Evolutionary conservation across 2,888 invertebrate species (phyloP).

Genomic region (Coenonympha arcania): DNA sequence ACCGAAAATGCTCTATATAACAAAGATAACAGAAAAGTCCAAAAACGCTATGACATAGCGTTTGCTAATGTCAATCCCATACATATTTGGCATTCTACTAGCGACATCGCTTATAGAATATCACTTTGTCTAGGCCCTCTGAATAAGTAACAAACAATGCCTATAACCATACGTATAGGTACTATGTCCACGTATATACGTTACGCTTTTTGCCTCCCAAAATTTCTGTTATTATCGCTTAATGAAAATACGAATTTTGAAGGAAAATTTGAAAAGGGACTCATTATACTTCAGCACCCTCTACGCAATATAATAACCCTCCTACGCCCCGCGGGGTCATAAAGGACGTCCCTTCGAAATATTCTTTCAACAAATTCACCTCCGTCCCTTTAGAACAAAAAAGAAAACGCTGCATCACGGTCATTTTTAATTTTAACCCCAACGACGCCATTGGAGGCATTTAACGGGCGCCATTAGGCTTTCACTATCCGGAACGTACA

Average conservation of each 20-base stretch:
- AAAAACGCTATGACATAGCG: too few relatives aligned
- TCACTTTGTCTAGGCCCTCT: too few relatives aligned
- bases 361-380: constrained; percentile 63
- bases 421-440: constrained; percentile 70
- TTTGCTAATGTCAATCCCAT: too few relatives aligned
- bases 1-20: too few relatives aligned
- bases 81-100: too few relatives aligned
- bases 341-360: constrained; percentile 61
- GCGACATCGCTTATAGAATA: too few relatives aligned
- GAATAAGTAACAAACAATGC: neutral
- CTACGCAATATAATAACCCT: constrained; percentile 62
- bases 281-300: constrained; percentile 59
- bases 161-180: constrained; percentile 1
- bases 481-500: constrained; percentile 49
- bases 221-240: constrained; percentile 38
- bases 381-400: constrained; percentile 60
- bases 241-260: constrained; percentile 48
- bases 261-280: constrained; percentile 61
- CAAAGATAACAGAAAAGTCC: too few relatives aligned
- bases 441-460: constrained; percentile 69
- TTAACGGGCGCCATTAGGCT: constrained; percentile 59
- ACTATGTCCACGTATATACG: constrained; percentile 15
- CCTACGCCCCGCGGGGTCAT: constrained; percentile 54
- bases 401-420: constrained; percentile 70
- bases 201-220: too few relatives aligned